Evolutionary conservation across 2,113 vertebrate species (phyloP), one percentile per base, ranked within the genome.

Genomic region (Psephotus haematonotus): DNA sequence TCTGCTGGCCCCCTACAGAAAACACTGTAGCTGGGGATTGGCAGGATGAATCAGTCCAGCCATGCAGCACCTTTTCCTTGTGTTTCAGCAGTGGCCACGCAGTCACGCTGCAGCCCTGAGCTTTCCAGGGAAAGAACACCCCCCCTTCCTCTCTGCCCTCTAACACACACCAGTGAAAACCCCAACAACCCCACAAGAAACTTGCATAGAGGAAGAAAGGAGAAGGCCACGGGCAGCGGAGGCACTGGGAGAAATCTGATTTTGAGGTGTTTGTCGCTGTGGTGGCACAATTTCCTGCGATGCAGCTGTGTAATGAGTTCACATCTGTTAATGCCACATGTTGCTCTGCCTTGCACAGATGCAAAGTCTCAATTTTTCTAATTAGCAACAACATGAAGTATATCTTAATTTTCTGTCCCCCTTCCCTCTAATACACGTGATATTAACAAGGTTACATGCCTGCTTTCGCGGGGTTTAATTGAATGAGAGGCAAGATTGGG

Each of bases 331-430:
- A 95, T 97, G 96, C 97, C 98, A 98, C 98, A 98, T 98, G 98
- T 98, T 98, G 98, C 97, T 98, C 86, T 92, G 97, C 46, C 93
- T 97, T 92, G 97, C 94, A 93, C 98, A 98, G 98, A 98, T 98
- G 98, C 96, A 98, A 98, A 98, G 97, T 98, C 98, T 98, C 98
- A 98, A 98, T 98, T 98, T 98, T 98, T 98, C 98, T 98, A 98
- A 98, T 98, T 98, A 98, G 98, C 97, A 98, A 95, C 97, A 98
- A 97, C 98, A 98, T 88, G 93, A 98, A 98, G 98, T 98, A 98
- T 98, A 98, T 98, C 98, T 98, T 98, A 97, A 98, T 98, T 98
- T 98, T 98, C 98, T 97, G 91, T 98, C 95, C 97, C 97, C 97
- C 97, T 97, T 98, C 97, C 97, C 96, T 97, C 97, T 98, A 98